Percentiles rank a stretch among this genome's conserved stretches.
Evolutionary conservation across 1,140 invertebrate species (phyloP).

Genomic region (Heliconius eleuchia): DNA sequence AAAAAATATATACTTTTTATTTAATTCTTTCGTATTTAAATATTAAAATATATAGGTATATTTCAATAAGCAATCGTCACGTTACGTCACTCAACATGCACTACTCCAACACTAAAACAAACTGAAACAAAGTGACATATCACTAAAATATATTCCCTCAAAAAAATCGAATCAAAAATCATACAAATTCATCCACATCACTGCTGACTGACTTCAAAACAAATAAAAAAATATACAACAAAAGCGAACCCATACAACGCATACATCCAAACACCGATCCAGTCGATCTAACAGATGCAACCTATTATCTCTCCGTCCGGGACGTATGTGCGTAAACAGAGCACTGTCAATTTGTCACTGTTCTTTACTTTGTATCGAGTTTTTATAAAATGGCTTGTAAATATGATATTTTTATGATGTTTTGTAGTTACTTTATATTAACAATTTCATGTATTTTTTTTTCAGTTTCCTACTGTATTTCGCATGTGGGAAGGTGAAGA

Average conservation of each 20-base stretch:
- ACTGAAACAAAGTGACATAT: no score
- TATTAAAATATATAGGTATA: no score
- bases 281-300: conserved; percentile 45
- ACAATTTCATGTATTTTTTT: no score
- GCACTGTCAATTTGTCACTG: conserved; percentile 8
- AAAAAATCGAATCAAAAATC: neutral
- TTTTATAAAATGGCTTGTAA: neutral
- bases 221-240: neutral
- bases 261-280: conserved; percentile 16
- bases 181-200: neutral
- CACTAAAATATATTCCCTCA: no score
- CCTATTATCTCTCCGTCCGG: conserved; percentile 35
- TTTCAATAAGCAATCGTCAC: no score
- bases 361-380: neutral
- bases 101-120: no score
- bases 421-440: no score
- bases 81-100: no score
- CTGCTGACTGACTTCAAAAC: neutral
- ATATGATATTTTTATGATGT: neutral
- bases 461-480: no score
- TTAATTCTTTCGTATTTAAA: no score
- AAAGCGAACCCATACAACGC: neutral
- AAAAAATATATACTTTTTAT: no score
- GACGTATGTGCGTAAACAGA: conserved; percentile 36
- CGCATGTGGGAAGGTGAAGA: no score